Percentiles rank a stretch among this genome's conserved stretches.
Conservation (phyloP, 2,113 vertebrate genomes). For the Muntiacus reevesi region DNA sequence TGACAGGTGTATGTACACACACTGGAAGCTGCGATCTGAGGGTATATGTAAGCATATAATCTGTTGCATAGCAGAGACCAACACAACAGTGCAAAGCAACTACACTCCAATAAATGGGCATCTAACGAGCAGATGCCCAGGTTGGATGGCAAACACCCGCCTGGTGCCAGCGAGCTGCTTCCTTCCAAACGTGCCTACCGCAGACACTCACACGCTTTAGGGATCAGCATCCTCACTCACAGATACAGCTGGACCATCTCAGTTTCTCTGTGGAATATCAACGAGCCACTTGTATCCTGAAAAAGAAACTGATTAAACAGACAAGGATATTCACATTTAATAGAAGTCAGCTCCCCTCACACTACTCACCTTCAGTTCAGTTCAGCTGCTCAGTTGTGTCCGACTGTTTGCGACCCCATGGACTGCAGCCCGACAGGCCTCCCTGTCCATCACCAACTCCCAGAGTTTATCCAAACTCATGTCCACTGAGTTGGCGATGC, state of each 20-base stretch:
- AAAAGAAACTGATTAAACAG: background rate
- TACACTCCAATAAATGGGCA: accelerated
- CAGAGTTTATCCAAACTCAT: background rate
- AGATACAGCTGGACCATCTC: background rate
- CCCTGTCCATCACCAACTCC: background rate
- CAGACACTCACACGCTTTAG: accelerated
- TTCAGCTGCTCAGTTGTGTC: background rate
- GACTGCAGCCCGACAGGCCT: background rate
- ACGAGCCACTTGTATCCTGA: background rate
- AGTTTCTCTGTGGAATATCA: background rate
- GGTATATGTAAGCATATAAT: accelerated
- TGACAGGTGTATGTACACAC: no score
- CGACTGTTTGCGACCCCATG: accelerated
- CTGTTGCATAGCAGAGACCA: background rate
- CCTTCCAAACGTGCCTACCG: background rate
- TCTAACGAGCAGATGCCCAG: background rate
- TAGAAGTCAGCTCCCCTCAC: no score
- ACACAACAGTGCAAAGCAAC: background rate
- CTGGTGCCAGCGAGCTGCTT: background rate
- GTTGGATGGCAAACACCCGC: background rate
- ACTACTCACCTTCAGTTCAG: background rate
- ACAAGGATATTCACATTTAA: background rate
- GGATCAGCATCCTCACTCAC: background rate
- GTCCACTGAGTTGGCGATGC: background rate
- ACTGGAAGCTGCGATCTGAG: background rate